These are phyloP conservation scores for Camelus dromedarius DNA, from an alignment of 2,113 vertebrate species.

Conservation along the genomic window DNA sequence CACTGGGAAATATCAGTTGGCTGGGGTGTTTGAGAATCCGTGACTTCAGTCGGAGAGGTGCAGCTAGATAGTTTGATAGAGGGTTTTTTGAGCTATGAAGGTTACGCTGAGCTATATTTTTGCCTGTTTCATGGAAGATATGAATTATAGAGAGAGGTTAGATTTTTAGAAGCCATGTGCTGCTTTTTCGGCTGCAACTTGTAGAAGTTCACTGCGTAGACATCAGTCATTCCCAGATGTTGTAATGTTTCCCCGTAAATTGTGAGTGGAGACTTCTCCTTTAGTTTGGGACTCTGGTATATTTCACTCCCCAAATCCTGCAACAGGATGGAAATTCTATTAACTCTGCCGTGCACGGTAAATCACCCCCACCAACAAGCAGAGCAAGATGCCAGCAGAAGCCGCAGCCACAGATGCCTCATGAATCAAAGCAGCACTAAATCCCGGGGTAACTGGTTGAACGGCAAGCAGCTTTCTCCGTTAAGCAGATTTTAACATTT, in stretches of 20 bases:
- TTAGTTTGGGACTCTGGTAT: background rate
- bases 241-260: background rate
- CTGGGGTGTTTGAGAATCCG: background rate
- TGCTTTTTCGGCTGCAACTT: background rate
- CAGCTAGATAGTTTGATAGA: background rate
- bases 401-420: background rate
- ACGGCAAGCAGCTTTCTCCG: background rate
- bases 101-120: background rate
- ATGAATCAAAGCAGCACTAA: background rate
- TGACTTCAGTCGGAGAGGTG: background rate
- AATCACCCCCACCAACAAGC: background rate
- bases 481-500: background rate
- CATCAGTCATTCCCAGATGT: background rate
- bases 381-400: background rate
- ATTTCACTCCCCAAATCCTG: background rate
- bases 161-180: background rate
- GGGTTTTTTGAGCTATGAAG: background rate
- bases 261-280: background rate
- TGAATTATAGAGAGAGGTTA: background rate
- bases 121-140: background rate
- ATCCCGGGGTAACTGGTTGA: background rate
- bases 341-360: background rate
- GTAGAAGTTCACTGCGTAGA: accelerated
- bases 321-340: background rate
- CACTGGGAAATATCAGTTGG: background rate